Percentiles rank a stretch among this genome's conserved stretches.
These are phyloP conservation scores for Aleadryas rufinucha DNA, from an alignment of 2,113 vertebrate genomes.

Conservation along the genomic window DNA sequence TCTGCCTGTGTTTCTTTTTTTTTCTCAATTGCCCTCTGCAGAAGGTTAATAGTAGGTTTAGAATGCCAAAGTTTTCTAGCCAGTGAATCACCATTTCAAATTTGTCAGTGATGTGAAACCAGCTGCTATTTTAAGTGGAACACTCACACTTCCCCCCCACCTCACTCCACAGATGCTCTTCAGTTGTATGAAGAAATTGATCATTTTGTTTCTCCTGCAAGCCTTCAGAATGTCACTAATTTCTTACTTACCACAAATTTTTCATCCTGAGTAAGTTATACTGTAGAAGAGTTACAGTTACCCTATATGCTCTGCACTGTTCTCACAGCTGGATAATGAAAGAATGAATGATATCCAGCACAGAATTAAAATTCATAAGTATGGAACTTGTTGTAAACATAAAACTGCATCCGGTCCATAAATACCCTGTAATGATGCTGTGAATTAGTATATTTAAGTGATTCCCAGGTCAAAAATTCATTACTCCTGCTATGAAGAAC, in stretches of 20 bases:
- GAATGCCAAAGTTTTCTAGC: conserved; percentile 27
- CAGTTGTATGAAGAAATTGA: conserved; percentile 12
- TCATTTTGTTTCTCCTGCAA: conserved; percentile 18
- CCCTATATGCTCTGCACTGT: neutral
- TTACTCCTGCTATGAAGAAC: neutral
- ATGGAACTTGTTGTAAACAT: neutral
- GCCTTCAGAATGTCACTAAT: conserved; percentile 22
- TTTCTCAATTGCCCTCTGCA: conserved; percentile 13
- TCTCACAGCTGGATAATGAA: conserved; percentile 42
- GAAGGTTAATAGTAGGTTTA: conserved; percentile 54
- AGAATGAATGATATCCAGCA: conserved; percentile 19
- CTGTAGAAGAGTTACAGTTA: neutral
- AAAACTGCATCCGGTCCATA: conserved; percentile 11
- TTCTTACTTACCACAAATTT: conserved; percentile 19
- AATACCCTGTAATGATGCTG: conserved; percentile 1
- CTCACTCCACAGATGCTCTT: neutral
- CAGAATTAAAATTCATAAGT: conserved; percentile 25
- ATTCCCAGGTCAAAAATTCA: conserved; percentile 39
- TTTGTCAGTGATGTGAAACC: conserved; percentile 47
- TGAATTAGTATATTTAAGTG: neutral
- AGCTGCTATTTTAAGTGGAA: conserved; percentile 31
- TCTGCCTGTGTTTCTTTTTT: neutral
- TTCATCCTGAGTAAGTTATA: neutral
- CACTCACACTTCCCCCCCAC: neutral
- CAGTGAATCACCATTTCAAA: conserved; percentile 39